Conservation (phyloP, 2,797 vertebrate genomes). For the Phalanger gymnotis region DNA sequence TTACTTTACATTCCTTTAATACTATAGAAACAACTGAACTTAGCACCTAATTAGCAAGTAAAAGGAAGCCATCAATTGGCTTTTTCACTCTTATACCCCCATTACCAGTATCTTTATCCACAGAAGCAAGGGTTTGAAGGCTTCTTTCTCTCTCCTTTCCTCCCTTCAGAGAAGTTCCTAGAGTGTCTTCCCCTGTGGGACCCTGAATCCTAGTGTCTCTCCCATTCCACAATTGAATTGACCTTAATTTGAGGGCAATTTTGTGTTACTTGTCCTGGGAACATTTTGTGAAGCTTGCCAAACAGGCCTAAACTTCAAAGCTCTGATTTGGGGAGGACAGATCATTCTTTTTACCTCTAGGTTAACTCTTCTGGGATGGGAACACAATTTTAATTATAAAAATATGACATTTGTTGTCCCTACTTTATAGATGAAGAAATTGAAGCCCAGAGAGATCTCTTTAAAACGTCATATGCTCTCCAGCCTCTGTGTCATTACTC, state of each 20-base stretch:
- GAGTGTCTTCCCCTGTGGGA: not conserved
- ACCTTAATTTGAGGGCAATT: not conserved
- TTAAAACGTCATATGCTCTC: no score
- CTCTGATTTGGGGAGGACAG: no score
- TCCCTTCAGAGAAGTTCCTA: not conserved
- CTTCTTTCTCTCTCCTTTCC: not conserved
- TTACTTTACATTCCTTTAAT: not conserved
- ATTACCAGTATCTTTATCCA: not conserved
- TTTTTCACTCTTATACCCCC: not conserved
- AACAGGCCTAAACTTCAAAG: no score
- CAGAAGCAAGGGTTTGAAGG: not conserved
- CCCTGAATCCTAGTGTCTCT: not conserved
- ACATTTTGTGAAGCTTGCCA: no score
- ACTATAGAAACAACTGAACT: not conserved
- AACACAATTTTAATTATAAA: no score
- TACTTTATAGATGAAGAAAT: no score
- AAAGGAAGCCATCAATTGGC: not conserved
- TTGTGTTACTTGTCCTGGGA: no score
- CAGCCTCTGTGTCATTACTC: no score
- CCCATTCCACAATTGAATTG: not conserved
- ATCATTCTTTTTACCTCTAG: no score
- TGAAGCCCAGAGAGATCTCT: no score
- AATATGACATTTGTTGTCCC: no score
- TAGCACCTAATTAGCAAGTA: not conserved
- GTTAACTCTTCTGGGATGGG: no score